Base-by-base conservation (phyloP, 2,113 vertebrate species). In the Otolemur garnettii region DNA sequence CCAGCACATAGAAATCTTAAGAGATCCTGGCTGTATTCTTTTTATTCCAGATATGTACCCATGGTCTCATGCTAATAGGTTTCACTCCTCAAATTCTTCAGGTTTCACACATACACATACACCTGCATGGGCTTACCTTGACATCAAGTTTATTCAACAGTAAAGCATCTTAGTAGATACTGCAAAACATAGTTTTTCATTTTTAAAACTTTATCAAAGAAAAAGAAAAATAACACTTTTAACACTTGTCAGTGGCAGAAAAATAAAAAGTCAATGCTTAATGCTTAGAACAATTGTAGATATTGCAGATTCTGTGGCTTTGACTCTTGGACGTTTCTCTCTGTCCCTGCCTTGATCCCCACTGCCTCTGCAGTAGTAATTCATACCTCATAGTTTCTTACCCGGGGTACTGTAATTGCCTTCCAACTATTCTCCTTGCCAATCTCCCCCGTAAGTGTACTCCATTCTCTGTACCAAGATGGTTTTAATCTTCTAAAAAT, bases 401-500 rank as follows among this genome's bases (percentile, higher is more conserved):
- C 18, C 38, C 80, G 17, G 18, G 30, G 18, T 85, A 11, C 50
- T 53, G 17, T 79, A 59, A 71, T 64, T 91, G 69, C 87, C 28
- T 90, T 72, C 60, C 21, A 75, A 69, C 22, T 64, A 81, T 7
- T 71, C 4, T 74, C 64, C 64, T 59, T 45, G 35, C 24, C 19
- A 18, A 33, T 14, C 4, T 3, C 30, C 30, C 22, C 59, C 30
- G 13, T 19, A 9, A 55, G 18, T 12, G 9, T 62, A 30, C 38
- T 60, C 42, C 55, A 69, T 93, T 86, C 59, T 86, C 59, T 80
- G 33, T 86, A 33, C 59, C 42, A n/a, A 38, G 22, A 24, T 88
- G 57, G 22, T 66, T 96, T 92, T 79, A 92, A 79, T 84, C 64
- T 80, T 94, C 42, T n/a, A 71, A 83, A 93, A 82, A 62, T 83